Conservation (phyloP, 2,888 invertebrate species). For the Ectemnius cavifrons region DNA sequence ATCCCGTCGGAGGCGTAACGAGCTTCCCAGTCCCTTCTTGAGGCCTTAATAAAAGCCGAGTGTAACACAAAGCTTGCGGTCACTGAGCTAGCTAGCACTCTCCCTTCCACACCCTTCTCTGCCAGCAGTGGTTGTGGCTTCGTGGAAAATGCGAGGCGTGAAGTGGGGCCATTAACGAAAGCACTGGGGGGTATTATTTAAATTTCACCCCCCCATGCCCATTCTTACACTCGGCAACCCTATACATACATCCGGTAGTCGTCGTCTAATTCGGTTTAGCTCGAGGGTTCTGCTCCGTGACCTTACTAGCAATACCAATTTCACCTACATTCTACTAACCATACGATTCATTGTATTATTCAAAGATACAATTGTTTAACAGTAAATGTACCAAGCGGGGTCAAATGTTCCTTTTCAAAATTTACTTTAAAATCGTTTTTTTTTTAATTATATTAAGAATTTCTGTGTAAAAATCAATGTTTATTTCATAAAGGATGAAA, state of each 20-base stretch:
- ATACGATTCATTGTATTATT: too few species aligned
- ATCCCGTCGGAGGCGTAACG: background rate
- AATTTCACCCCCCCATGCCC: too few species aligned
- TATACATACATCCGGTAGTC: background rate
- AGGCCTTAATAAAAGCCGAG: slow-evolving; percentile 14
- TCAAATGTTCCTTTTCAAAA: too few species aligned
- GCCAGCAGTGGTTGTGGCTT: too few species aligned
- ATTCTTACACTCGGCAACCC: too few species aligned
- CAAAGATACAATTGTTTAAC: too few species aligned
- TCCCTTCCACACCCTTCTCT: too few species aligned
- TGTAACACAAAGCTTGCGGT: background rate
- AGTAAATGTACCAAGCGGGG: too few species aligned
- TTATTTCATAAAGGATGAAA: too few species aligned
- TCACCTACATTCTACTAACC: background rate
- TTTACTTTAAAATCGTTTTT: too few species aligned
- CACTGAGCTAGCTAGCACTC: slow-evolving; percentile 12
- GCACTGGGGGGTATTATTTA: background rate
- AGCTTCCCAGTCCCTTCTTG: background rate
- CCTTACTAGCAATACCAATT: background rate
- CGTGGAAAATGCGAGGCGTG: slow-evolving; percentile 2
- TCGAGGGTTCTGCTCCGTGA: background rate
- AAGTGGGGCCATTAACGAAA: slow-evolving; percentile 27
- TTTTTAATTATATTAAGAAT: too few species aligned
- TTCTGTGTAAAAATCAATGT: too few species aligned
- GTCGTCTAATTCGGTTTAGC: background rate